Percentiles rank a stretch among this genome's conserved stretches.
phyloP scores from a whole-genome alignment of 1,140 invertebrate species.

The Venturia canescens region DNA sequence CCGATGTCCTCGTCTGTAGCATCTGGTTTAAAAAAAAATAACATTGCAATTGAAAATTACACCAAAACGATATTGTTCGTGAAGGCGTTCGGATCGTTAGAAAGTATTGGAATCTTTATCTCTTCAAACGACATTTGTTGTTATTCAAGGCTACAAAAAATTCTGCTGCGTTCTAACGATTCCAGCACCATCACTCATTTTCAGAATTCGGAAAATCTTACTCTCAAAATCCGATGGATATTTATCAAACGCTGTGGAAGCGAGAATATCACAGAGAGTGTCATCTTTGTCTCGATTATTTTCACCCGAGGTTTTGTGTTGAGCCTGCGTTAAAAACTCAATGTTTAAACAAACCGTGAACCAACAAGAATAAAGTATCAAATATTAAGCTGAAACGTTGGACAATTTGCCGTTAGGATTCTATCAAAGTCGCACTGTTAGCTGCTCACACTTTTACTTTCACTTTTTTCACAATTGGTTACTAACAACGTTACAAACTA shows the following conservation, averaged over 20 bases:
- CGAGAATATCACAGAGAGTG: conserved; percentile 69
- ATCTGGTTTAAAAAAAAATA: conserved; percentile 61
- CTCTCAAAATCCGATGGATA: conserved; percentile 74
- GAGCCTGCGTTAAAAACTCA: conserved; percentile 53
- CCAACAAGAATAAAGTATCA: too few relatives aligned
- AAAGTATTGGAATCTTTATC: too few relatives aligned
- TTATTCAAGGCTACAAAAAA: too few relatives aligned
- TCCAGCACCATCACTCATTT: too few relatives aligned
- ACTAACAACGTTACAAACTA: not conserved
- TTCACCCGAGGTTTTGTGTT: conserved; percentile 61
- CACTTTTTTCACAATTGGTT: too few relatives aligned
- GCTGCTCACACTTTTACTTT: too few relatives aligned
- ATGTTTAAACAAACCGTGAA: conserved; percentile 1
- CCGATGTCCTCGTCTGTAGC: conserved; percentile 74
- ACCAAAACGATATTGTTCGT: conserved; percentile 3
- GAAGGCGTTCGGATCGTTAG: not conserved
- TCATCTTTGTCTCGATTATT: conserved; percentile 66
- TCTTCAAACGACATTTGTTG: too few relatives aligned
- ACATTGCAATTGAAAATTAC: not conserved
- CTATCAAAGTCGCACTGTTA: too few relatives aligned
- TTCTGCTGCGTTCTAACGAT: too few relatives aligned
- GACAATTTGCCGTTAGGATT: too few relatives aligned
- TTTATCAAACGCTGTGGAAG: conserved; percentile 71
- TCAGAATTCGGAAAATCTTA: conserved; percentile 54
- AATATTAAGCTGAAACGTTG: too few relatives aligned